Evolutionary conservation across 2,797 vertebrate genomes (phyloP), one percentile per base, ranked within the genome.

Genomic region (Artibeus lituratus): DNA sequence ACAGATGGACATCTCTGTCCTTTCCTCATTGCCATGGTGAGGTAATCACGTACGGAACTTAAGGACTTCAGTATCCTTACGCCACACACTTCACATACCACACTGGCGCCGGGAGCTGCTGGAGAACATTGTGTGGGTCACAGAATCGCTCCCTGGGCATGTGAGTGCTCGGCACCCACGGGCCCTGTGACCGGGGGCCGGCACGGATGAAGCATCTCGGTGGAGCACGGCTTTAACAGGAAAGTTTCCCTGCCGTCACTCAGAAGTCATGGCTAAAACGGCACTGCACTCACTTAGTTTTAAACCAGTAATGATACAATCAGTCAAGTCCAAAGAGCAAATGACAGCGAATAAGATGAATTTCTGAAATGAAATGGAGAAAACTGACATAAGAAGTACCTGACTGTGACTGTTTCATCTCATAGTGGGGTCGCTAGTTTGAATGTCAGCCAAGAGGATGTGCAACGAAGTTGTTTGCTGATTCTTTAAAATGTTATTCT

Each of bases 321-420:
- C n/a, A 74, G 49, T 83, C 14, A 62, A 96, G 86, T 87, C 21
- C 35, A 76, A 84, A 90, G 86, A 35, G 37, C 39, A 93, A 51
- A 29, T 74, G 62, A 53, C 39, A 94, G n/a, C 32, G 94, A 96
- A 67, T 74, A 91, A 88, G 51, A 94, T 67, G 26, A 87, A 94
- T 86, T 95, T 92, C 49, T 87, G n/a, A 94, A 94, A 62, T 53
- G 94, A 78, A 93, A 93, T 70, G 10, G 32, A 26, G 26, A 55
- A 81, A 77, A 84, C 0, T 87, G 35, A 73, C 16, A 47, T 59
- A 67, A 69, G 94, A 96, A 67, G 32, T 21, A 76, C 29, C 51
- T 94, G 47, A 10, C 42, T 9, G 37, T 69, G 42, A 82, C 0
- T 39, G 19, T 24, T 18, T 16, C 44, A 65, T 82, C 85, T 73